Evolutionary conservation across 2,888 invertebrate genomes (phyloP).

Genomic region (Ennomos quercinarius): DNA sequence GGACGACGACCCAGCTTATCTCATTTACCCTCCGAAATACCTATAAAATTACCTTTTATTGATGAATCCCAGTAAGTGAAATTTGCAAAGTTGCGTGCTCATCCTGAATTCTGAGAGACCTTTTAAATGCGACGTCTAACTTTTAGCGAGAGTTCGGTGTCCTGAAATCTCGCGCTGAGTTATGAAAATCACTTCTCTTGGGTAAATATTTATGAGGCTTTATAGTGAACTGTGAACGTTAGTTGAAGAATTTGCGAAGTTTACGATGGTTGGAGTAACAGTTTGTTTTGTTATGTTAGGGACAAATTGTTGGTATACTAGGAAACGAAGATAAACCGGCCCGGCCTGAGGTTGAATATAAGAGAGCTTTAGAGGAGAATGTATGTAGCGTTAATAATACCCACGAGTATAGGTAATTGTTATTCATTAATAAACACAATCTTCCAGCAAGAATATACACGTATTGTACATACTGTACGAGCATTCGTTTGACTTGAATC

Average conservation of each 20-base stretch:
- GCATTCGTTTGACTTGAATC: background rate
- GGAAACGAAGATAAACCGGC: too few species aligned
- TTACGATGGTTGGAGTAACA: constrained; percentile 11
- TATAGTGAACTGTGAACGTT: constrained; percentile 15
- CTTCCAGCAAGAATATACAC: too few species aligned
- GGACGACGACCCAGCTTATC: constrained; percentile 23
- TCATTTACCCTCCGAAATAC: constrained; percentile 18
- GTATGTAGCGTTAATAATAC: too few species aligned
- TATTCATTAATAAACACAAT: too few species aligned
- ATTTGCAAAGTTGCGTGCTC: constrained; percentile 37
- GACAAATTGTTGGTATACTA: constrained; percentile 13
- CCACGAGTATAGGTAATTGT: too few species aligned
- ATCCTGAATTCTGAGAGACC: constrained; percentile 39
- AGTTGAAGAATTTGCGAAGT: constrained; percentile 15
- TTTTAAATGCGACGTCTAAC: constrained; percentile 38
- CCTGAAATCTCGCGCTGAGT: constrained; percentile 36
- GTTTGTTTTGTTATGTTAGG: constrained; percentile 20
- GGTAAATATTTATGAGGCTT: constrained; percentile 32
- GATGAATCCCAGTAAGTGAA: constrained; percentile 21
- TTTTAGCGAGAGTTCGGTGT: constrained; percentile 41
- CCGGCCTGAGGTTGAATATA: too few species aligned
- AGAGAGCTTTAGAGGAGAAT: too few species aligned
- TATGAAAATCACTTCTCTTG: constrained; percentile 31
- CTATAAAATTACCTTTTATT: constrained; percentile 23
- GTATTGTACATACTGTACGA: background rate